A percentile compares a stretch with the other conserved stretches of the same genome.
Conservation (phyloP, 2,888 invertebrate species). For the Pinctada fucata region DNA sequence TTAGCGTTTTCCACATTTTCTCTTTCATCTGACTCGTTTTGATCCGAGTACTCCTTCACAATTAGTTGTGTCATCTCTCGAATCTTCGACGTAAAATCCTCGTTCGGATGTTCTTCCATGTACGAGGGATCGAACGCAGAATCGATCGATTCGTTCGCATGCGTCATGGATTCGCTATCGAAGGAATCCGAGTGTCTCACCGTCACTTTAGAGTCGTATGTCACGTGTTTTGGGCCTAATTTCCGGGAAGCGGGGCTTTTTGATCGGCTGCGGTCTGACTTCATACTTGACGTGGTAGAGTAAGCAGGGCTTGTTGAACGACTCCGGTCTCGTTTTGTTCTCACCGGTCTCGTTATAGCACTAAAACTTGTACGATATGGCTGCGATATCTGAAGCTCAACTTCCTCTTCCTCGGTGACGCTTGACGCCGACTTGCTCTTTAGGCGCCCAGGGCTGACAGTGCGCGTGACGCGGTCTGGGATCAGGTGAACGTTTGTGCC, state of each 20-base stretch:
- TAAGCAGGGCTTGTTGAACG: slow-evolving; percentile 56
- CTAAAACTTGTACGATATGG: slow-evolving; percentile 73
- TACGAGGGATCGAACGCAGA: slow-evolving; percentile 21
- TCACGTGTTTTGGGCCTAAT: slow-evolving; percentile 62
- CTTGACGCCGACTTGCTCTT: slow-evolving; percentile 19
- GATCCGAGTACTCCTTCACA: slow-evolving; percentile 59
- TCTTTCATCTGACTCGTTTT: slow-evolving; percentile 24
- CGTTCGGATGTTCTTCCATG: slow-evolving; percentile 38
- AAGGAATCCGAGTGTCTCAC: slow-evolving; percentile 62
- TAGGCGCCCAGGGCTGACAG: slow-evolving; percentile 55
- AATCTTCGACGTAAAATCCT: slow-evolving; percentile 62
- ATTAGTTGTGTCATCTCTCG: slow-evolving; percentile 65
- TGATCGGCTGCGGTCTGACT: slow-evolving; percentile 57
- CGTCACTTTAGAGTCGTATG: slow-evolving; percentile 65
- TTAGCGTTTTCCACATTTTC: neutral
- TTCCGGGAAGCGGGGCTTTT: slow-evolving; percentile 56
- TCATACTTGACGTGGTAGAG: slow-evolving; percentile 52
- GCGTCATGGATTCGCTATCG: slow-evolving; percentile 24
- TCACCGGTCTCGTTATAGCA: slow-evolving; percentile 65
- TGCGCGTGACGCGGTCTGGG: slow-evolving; percentile 63
- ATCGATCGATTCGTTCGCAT: slow-evolving; percentile 17
- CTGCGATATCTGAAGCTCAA: slow-evolving; percentile 63
- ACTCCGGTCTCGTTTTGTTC: slow-evolving; percentile 57
- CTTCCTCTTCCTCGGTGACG: slow-evolving; percentile 38
- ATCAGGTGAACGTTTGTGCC: slow-evolving; percentile 49